Evolutionary conservation across 2,888 invertebrate species (phyloP), one percentile per base, ranked within the genome.

Genomic region (Pseudeuparius sepicola): DNA sequence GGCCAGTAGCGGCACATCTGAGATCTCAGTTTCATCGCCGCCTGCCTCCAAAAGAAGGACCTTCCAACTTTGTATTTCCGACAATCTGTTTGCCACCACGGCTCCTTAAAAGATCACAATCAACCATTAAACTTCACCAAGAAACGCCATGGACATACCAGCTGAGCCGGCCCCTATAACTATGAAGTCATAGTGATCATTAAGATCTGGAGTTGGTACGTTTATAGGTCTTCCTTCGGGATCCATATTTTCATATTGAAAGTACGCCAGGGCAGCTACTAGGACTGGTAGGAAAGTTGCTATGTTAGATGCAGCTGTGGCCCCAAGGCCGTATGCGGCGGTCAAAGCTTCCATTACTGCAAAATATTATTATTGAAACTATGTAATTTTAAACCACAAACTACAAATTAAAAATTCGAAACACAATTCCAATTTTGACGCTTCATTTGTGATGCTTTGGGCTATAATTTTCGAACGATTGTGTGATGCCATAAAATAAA

Each of bases 11-110:
- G 89, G 89, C 2, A 89, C 87, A 53, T 90, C 89, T 0, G 87
- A 86, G 51, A 89, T 79, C 61, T 89, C 89, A 0, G 87, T 88
- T 63, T 90, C 89, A 61, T 89, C 87, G 2, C 85, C 86, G 2
- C 89, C 89, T 2, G 88, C 89, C 63, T 90, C 89, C 44, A 90
- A 53, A 1, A 90, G 62, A 2, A 90, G 64, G 0, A 88, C 75
- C 42, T 77, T 83, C 84, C 85, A 87, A 43, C 79, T 68, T 41
- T 75, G 76, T 12, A 86, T 67, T 59, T 87, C 87, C 17, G 81
- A 78, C 14, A 88, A 61, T 26, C 89, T 72, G 59, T 82, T 89
- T 0, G 89, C 88, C 9, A 89, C 70, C 5, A 88, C 89, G 0
- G 88, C 79, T 10, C 85, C 85, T 80, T 60, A 36, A 55, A 50